Percentiles rank a stretch among this genome's conserved stretches.
Conservation (phyloP, 2,113 vertebrate species). For the Thalassarche chlororhynchos region DNA sequence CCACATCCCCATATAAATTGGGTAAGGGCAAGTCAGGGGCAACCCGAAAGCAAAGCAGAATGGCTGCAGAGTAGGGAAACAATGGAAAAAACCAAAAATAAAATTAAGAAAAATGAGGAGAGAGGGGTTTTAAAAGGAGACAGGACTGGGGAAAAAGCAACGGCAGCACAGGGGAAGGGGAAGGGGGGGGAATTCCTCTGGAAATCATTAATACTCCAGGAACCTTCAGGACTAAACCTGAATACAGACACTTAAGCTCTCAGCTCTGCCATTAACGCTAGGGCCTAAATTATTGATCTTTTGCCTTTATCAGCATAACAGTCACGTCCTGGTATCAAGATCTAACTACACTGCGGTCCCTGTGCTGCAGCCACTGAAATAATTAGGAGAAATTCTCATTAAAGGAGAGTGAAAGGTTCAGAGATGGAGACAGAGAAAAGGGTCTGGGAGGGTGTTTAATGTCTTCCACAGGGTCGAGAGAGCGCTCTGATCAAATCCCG, state of each 20-base stretch:
- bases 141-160: not conserved
- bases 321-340: conserved; percentile 91
- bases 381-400: conserved; percentile 99
- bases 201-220: conserved; percentile 71
- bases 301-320: conserved; percentile 93
- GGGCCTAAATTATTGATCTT: conserved; percentile 99
- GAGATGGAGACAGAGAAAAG: conserved; percentile 75
- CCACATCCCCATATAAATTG: not conserved
- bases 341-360: conserved; percentile 88
- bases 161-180: not conserved
- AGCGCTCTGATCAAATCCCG: conserved; percentile 82
- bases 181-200: conserved; percentile 29
- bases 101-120: not conserved
- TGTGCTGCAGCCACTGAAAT: conserved; percentile 94
- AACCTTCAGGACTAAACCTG: conserved; percentile 73
- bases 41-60: not conserved
- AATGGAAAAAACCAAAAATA: not conserved
- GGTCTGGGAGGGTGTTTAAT: conserved; percentile 85
- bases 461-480: conserved; percentile 78
- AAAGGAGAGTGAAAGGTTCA: conserved; percentile 86
- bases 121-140: not conserved
- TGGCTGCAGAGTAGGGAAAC: not conserved
- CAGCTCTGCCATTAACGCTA: conserved; percentile 90
- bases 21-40: not conserved
- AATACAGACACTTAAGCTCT: conserved; percentile 89